Percentiles rank a stretch among this genome's conserved stretches.
phyloP scores from a whole-genome alignment of 2,888 invertebrate genomes.

The Chaitophorus viminalis region DNA sequence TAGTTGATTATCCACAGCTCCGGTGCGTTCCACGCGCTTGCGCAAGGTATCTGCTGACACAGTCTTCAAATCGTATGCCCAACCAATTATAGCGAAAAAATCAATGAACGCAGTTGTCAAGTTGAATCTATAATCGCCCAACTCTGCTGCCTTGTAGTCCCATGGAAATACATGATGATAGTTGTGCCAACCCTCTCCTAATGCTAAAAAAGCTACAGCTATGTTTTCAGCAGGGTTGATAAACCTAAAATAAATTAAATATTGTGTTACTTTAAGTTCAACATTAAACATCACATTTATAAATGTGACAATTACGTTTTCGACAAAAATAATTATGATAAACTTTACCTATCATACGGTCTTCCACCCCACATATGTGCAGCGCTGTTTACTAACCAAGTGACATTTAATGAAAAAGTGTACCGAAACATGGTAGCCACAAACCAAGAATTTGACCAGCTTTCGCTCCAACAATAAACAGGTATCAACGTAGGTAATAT shows the following conservation, averaged over 20 bases:
- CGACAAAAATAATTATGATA: conserved; percentile 65
- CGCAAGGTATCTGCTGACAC: conserved; percentile 72
- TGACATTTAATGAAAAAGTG: conserved; percentile 82
- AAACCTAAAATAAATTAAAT: conserved; percentile 70
- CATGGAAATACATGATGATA: conserved; percentile 94
- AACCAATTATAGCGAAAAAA: conserved; percentile 70
- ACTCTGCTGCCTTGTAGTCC: conserved; percentile 91
- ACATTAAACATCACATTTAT: too few relatives aligned
- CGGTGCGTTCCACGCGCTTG: conserved; percentile 71
- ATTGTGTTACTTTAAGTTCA: not conserved
- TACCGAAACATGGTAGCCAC: conserved; percentile 81
- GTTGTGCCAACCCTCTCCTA: conserved; percentile 94
- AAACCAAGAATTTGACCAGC: conserved; percentile 75
- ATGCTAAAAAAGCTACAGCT: conserved; percentile 76
- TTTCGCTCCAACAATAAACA: conserved; percentile 82
- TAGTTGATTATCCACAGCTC: conserved; percentile 73
- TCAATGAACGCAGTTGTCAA: conserved; percentile 72
- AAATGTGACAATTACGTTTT: not conserved
- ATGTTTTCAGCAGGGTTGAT: conserved; percentile 84
- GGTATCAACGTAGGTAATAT: conserved; percentile 81
- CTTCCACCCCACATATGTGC: conserved; percentile 85
- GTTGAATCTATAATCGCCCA: conserved; percentile 73
- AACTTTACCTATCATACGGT: conserved; percentile 76
- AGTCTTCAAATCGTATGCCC: conserved; percentile 81
- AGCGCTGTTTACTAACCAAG: conserved; percentile 91